A percentile compares a stretch with the other conserved stretches of the same genome.
Evolutionary conservation across 2,797 vertebrate genomes (phyloP).

Genomic region (Phoebastria nigripes): DNA sequence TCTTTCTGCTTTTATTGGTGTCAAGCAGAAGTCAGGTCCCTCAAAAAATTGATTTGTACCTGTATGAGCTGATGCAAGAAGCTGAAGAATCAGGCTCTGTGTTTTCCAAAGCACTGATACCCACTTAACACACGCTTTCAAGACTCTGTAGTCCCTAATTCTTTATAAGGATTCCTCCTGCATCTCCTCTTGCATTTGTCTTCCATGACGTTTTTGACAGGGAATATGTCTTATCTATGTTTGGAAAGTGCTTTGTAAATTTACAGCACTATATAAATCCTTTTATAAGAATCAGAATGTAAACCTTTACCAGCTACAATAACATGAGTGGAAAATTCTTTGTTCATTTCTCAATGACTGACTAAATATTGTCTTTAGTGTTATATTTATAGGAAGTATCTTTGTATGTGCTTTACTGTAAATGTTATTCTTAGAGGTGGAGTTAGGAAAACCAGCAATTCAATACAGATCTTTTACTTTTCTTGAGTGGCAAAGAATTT

Average conservation of each 20-base stretch:
- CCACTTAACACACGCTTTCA: background rate
- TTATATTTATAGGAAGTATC: background rate
- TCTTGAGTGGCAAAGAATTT: background rate
- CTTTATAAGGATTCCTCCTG: background rate
- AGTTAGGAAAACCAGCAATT: conserved; percentile 11
- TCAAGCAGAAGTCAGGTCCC: background rate
- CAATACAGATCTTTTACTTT: background rate
- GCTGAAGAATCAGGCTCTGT: background rate
- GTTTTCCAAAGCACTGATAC: background rate
- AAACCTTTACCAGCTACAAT: background rate
- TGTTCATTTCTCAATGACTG: background rate
- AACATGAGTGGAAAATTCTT: conserved; percentile 10
- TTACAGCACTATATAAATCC: background rate
- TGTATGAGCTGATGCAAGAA: background rate
- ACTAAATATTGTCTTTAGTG: conserved; percentile 24
- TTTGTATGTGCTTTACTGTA: background rate
- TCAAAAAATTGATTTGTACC: background rate
- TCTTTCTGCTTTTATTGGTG: background rate
- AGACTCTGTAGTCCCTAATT: background rate
- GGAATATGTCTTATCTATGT: background rate
- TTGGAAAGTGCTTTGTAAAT: background rate
- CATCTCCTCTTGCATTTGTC: background rate
- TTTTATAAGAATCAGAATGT: conserved; percentile 3
- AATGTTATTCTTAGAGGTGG: conserved; percentile 28
- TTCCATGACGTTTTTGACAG: background rate